Conservation (phyloP, 1,140 invertebrate genomes). For the Chelonus insularis region DNA sequence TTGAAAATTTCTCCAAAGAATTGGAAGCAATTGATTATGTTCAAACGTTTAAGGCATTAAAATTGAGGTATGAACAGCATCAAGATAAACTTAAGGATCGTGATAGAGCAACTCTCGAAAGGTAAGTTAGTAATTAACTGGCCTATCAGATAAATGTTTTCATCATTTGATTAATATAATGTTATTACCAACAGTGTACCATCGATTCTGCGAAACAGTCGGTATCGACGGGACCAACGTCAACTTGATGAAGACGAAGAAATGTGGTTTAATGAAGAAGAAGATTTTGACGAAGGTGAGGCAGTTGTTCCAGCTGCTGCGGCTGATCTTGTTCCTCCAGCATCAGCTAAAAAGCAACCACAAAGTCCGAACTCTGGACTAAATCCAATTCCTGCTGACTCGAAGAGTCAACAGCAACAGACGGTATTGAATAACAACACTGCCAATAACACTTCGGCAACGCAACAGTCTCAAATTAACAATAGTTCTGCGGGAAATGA, state of each 20-base stretch:
- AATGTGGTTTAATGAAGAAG: conserved; percentile 98
- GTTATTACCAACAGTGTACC: conserved; percentile 62
- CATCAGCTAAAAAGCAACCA: conserved; percentile 53
- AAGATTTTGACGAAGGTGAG: conserved; percentile 87
- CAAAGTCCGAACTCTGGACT: conserved; percentile 54
- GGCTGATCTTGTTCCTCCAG: conserved; percentile 49
- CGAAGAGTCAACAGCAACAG: conserved; percentile 51
- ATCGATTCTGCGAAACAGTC: conserved; percentile 76
- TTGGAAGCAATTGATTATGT: conserved; percentile 95
- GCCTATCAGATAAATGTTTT: conserved; percentile 14
- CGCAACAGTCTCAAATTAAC: conserved; percentile 50
- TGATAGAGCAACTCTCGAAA: conserved; percentile 74
- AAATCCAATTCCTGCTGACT: conserved; percentile 48
- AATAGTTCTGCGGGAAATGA: conserved; percentile 53
- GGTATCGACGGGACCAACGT: conserved; percentile 87
- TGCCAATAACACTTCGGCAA: conserved; percentile 47
- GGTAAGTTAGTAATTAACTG: conserved; percentile 56
- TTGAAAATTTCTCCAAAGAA: conserved; percentile 93
- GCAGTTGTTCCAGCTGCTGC: conserved; percentile 63
- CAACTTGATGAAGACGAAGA: conserved; percentile 97
- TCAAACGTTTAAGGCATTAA: conserved; percentile 93
- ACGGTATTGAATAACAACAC: conserved; percentile 60
- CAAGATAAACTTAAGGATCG: conserved; percentile 87
- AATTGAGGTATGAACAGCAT: conserved; percentile 90
- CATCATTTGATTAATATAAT: conserved; percentile 17